Evolutionary conservation across 2,888 invertebrate genomes (phyloP).

Genomic region (Aleiodes testaceus): DNA sequence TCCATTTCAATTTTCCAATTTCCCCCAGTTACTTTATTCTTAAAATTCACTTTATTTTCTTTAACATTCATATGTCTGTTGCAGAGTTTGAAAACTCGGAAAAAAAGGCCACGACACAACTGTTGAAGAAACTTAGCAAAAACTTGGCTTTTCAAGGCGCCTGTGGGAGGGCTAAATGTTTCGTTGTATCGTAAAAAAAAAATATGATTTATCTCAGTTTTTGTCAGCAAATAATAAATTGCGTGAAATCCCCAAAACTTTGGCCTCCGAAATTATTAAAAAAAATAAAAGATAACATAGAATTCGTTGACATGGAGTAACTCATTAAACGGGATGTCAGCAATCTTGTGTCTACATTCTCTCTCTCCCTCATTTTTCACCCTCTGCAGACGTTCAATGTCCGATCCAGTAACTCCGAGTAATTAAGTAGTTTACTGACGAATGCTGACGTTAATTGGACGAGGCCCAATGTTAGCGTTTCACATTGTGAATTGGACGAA

Average conservation of each 20-base stretch:
- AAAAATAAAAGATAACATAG: too few relatives aligned
- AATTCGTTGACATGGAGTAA: constrained; percentile 46
- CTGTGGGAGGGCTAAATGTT: constrained; percentile 7
- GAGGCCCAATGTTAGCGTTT: constrained; percentile 17
- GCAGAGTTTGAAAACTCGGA: not conserved
- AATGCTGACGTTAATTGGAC: constrained; percentile 36
- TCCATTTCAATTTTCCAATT: constrained; percentile 19
- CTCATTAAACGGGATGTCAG: constrained; percentile 57
- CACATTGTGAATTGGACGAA: constrained; percentile 10
- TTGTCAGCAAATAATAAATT: not conserved
- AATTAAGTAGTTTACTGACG: constrained; percentile 51
- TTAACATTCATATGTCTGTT: not conserved
- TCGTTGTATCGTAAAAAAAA: constrained; percentile 1
- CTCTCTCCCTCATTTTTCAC: constrained; percentile 36
- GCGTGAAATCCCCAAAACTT: not conserved
- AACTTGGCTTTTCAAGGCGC: constrained; percentile 1
- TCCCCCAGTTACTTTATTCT: constrained; percentile 24
- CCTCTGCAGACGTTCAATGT: constrained; percentile 44
- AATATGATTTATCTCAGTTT: constrained; percentile 17
- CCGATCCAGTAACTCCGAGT: constrained; percentile 52
- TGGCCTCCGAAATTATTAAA: too few relatives aligned
- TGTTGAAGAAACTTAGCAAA: constrained; percentile 23
- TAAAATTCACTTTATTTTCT: not conserved
- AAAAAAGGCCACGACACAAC: constrained; percentile 10
- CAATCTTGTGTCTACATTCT: constrained; percentile 49